Base-by-base conservation (phyloP, 2,888 invertebrate species). In the Timandra comae region DNA sequence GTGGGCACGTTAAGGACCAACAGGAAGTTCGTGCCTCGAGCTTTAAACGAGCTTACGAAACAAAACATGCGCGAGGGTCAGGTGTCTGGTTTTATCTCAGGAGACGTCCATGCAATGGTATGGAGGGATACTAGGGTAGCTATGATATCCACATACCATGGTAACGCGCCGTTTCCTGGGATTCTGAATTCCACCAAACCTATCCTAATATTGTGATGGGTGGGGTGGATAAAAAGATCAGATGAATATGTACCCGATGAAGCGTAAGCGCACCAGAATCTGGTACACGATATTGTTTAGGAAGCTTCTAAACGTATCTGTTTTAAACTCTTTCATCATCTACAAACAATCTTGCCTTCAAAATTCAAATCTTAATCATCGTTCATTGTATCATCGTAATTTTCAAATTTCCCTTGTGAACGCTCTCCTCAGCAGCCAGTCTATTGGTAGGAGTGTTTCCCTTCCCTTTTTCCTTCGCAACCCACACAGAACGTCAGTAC, bases 1-100 rank as follows among this genome's bases (percentile, higher is more conserved):
- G 46, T 46, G 1, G 52, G 52, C 1, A 49, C 52, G 4, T 28
- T 53, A 5, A 27, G 42, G 4, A 42, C 46, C 1, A 46, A 46
- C 22, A 38, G 46, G 2, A 36, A 43, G 29, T 40, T 35, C 8
- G 49, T 52, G 3, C 52, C 56, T 1, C 9, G 13, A 7, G 7
- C 8, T 4, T 7, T 28, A 7, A n/a, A 6, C 19, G 10, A 13
- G 11, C 10, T 30, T 7, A 30, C 6, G 8, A 24, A 23, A 12
- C 9, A 6, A 3, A 3, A 30, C 10, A 30, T 30, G 24, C 4
- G 1, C 7, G 12, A 8, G 7, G 30, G 30, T 4, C 24, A 30
- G 7, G 23, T 30, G 5, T 12, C n/a, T 13, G 30, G 30, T 9
- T 12, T 12, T 7, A 30, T 24, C 2, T 30, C 23, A 13, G 30